These are phyloP conservation scores for Nyleta sp. DNA, from an alignment of 2,888 invertebrate species.

Conservation along the genomic window DNA sequence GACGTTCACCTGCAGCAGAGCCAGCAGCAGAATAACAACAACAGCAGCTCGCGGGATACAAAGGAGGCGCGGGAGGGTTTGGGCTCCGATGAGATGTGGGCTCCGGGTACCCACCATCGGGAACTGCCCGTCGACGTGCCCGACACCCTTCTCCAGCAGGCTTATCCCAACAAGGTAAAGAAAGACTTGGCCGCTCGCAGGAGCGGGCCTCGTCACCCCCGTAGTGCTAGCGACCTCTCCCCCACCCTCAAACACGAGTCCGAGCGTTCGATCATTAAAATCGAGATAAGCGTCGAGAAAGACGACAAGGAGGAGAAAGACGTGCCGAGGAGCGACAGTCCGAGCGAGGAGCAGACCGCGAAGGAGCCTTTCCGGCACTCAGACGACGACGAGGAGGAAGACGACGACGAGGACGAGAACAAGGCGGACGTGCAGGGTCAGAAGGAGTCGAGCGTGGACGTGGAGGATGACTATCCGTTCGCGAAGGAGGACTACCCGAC, in stretches of 20 bases:
- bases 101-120: slow-evolving; percentile 89
- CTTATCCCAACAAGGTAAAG: slow-evolving; percentile 82
- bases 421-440: slow-evolving; percentile 66
- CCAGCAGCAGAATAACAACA: slow-evolving; percentile 84
- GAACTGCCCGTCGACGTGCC: slow-evolving; percentile 99
- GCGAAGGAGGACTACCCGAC: slow-evolving; percentile 82
- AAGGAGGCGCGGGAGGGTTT: slow-evolving; percentile 78
- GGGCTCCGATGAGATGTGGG: slow-evolving; percentile 83
- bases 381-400: slow-evolving; percentile 68
- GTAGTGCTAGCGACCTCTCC: slow-evolving; percentile 77
- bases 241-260: slow-evolving; percentile 74
- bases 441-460: slow-evolving; percentile 79
- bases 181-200: slow-evolving; percentile 69
- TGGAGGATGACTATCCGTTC: slow-evolving; percentile 80
- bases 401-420: slow-evolving; percentile 61
- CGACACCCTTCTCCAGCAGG: slow-evolving; percentile 85
- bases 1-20: slow-evolving; percentile 89
- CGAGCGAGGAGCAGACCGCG: slow-evolving; percentile 36
- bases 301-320: slow-evolving; percentile 49
- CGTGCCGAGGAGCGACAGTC: slow-evolving; percentile 42
- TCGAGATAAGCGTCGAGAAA: slow-evolving; percentile 82
- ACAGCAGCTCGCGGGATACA: slow-evolving; percentile 81
- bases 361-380: slow-evolving; percentile 70
- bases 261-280: slow-evolving; percentile 82
- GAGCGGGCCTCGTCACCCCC: slow-evolving; percentile 74